Evolutionary conservation across 1,140 invertebrate genomes (phyloP).

Genomic region (Sipha flava): DNA sequence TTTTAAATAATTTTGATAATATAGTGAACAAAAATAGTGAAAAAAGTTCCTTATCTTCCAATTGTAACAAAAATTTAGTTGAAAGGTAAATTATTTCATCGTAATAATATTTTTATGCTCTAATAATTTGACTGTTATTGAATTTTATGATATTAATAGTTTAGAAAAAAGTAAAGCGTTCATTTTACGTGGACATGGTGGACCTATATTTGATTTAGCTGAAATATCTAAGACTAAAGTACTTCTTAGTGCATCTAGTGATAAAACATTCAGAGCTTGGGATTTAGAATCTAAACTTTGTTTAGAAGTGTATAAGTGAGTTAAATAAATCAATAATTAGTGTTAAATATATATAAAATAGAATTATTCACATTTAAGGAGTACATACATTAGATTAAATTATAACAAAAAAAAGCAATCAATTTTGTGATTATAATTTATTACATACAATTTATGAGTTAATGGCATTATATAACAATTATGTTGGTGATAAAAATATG

Average conservation of each 20-base stretch:
- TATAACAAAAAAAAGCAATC: no score
- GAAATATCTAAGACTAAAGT: background rate
- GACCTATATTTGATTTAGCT: constrained; percentile 9
- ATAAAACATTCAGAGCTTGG: background rate
- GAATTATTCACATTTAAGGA: no score
- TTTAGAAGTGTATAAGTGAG: background rate
- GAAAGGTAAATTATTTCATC: background rate
- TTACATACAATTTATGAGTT: no score
- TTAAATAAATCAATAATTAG: background rate
- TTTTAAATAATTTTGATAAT: background rate
- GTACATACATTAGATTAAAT: no score
- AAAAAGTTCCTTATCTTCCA: background rate
- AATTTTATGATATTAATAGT: background rate
- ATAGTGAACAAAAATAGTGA: background rate
- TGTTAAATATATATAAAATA: no score
- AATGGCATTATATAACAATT: no score
- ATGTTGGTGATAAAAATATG: no score
- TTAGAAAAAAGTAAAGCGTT: background rate
- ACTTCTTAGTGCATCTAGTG: background rate
- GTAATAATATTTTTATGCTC: background rate
- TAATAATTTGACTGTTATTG: background rate
- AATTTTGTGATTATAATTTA: no score
- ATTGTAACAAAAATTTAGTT: background rate
- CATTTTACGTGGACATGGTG: constrained; percentile 13
- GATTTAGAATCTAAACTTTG: background rate